Percentiles rank a stretch among this genome's conserved stretches.
Evolutionary conservation across 2,888 invertebrate genomes (phyloP).

Genomic region (Cylloceria caligata): DNA sequence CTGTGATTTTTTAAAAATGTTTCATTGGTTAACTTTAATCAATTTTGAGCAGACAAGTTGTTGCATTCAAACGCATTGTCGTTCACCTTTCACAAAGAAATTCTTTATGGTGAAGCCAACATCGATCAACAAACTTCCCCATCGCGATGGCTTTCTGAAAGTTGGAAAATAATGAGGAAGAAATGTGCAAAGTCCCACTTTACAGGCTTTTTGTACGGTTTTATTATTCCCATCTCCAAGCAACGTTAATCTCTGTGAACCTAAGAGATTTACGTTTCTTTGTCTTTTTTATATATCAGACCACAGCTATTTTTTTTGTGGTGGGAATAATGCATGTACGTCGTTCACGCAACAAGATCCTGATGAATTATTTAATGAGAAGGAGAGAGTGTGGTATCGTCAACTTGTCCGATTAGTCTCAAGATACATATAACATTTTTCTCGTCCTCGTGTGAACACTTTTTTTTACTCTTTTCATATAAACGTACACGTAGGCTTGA

Average conservation of each 20-base stretch:
- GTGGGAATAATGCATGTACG: slow-evolving; percentile 22
- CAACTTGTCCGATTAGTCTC: slow-evolving; percentile 24
- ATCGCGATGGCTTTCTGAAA: too few species aligned
- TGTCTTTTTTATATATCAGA: slow-evolving; percentile 6
- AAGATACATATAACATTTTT: slow-evolving; percentile 8
- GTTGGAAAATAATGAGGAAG: too few species aligned
- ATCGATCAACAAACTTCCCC: too few species aligned
- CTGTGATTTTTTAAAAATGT: too few species aligned
- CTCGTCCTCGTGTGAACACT: background rate
- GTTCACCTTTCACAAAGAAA: too few species aligned
- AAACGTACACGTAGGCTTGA: background rate
- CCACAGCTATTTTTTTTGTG: background rate
- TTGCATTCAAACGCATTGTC: too few species aligned
- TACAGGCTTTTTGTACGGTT: background rate
- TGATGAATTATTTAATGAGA: slow-evolving; percentile 51
- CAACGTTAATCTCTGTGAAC: background rate
- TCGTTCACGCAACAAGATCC: background rate
- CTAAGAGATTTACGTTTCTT: background rate
- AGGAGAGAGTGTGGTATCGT: slow-evolving; percentile 3
- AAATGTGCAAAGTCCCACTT: too few species aligned
- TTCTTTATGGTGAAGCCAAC: too few species aligned
- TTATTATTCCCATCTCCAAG: background rate
- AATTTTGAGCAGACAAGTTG: too few species aligned
- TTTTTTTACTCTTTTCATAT: background rate
- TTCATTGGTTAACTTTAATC: too few species aligned